phyloP scores from a whole-genome alignment of 1,140 invertebrate genomes.

The Batillaria attramentaria region DNA sequence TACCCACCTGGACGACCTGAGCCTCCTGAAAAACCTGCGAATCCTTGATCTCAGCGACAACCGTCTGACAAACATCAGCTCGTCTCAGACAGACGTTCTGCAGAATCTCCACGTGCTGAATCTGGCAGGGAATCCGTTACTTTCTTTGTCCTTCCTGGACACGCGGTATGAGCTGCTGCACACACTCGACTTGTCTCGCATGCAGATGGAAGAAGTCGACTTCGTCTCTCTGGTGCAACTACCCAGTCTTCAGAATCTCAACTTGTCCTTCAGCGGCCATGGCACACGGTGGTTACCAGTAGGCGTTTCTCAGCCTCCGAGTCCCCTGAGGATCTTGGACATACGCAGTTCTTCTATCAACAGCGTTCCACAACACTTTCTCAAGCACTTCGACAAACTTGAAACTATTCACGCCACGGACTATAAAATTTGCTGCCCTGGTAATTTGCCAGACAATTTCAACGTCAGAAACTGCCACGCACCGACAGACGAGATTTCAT shows the following conservation, averaged over 20 bases:
- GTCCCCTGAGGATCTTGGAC: not conserved
- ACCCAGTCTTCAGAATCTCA: not conserved
- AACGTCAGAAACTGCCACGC: not conserved
- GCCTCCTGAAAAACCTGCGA: not conserved
- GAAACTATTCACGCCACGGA: slow-evolving; percentile 31
- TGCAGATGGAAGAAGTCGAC: not conserved
- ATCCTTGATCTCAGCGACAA: slow-evolving; percentile 27
- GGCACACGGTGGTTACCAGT: not conserved
- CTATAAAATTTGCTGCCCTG: slow-evolving; percentile 21
- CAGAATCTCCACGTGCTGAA: slow-evolving; percentile 7
- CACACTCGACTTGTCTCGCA: not conserved
- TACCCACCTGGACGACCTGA: not conserved
- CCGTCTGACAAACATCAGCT: slow-evolving; percentile 14
- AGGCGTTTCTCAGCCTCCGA: not conserved
- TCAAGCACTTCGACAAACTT: not conserved
- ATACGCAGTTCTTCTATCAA: not conserved
- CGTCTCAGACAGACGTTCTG: not conserved
- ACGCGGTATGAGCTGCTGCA: not conserved
- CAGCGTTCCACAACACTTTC: not conserved
- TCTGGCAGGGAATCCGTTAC: slow-evolving; percentile 15
- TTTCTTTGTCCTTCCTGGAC: not conserved
- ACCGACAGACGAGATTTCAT: slow-evolving; percentile 2
- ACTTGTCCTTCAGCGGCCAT: not conserved
- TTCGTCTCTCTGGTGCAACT: not conserved
- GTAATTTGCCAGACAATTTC: not conserved